phyloP scores from a whole-genome alignment of 2,113 vertebrate genomes.

The Notothenia rossii region DNA sequence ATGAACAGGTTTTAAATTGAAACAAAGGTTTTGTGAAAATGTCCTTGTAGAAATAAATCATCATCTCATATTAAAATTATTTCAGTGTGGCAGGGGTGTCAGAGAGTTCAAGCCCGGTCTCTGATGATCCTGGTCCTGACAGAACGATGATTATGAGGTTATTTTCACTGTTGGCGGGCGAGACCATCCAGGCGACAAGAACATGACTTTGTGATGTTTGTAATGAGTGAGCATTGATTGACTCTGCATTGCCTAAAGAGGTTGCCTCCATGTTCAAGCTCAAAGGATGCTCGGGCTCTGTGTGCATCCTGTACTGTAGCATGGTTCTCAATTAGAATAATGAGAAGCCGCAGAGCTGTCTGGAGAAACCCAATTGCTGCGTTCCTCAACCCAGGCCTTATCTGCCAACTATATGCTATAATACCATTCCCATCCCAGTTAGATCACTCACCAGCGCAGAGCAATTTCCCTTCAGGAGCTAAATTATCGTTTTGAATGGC shows the following conservation, averaged over 20 bases:
- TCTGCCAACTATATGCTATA: conserved; percentile 78
- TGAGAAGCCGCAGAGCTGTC: conserved; percentile 72
- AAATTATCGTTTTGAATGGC: conserved; percentile 83
- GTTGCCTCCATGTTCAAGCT: conserved; percentile 66
- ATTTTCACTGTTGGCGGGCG: conserved; percentile 84
- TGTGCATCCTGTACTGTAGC: conserved; percentile 52
- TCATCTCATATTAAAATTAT: conserved; percentile 25
- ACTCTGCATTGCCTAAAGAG: conserved; percentile 80
- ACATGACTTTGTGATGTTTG: conserved; percentile 87
- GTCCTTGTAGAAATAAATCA: conserved; percentile 29
- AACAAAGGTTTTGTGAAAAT: conserved; percentile 8
- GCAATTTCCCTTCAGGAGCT: conserved; percentile 81
- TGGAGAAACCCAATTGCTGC: conserved; percentile 63
- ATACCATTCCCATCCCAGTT: conserved; percentile 70
- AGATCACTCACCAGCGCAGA: conserved; percentile 79
- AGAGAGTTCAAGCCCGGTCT: conserved; percentile 63
- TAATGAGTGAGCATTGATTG: conserved; percentile 88
- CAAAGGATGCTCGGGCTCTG: conserved; percentile 50
- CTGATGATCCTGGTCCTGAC: conserved; percentile 82
- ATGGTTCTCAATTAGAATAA: conserved; percentile 79
- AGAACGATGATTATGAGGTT: conserved; percentile 85
- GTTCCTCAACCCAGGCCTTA: conserved; percentile 68
- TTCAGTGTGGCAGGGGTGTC: conserved; percentile 45
- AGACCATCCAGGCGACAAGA: conserved; percentile 85
- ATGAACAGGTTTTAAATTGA: conserved; percentile 18